phyloP scores from a whole-genome alignment of 2,888 invertebrate species.

The Aspidapion aeneum region DNA sequence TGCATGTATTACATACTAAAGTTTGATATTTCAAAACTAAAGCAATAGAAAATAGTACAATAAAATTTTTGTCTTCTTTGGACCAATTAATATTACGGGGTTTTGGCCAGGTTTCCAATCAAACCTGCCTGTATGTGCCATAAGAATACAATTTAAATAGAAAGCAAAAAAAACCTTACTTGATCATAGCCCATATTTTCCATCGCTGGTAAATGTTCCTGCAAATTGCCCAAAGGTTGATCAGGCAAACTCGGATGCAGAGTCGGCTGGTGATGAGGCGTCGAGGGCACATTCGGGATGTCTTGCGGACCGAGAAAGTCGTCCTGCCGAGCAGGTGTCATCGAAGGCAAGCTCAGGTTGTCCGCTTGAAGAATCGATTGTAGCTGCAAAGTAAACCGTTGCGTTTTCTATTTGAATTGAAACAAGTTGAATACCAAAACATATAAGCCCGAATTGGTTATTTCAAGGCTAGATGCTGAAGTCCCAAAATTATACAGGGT shows the following conservation, averaged over 20 bases:
- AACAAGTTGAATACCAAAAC: too few relatives aligned
- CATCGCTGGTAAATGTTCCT: slow-evolving; percentile 50
- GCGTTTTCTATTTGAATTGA: not conserved
- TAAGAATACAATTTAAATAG: too few relatives aligned
- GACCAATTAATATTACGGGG: too few relatives aligned
- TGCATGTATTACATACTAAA: too few relatives aligned
- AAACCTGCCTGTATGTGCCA: too few relatives aligned
- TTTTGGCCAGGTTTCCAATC: too few relatives aligned
- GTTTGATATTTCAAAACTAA: too few relatives aligned
- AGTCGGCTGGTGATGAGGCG: slow-evolving; percentile 37
- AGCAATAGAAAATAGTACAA: too few relatives aligned
- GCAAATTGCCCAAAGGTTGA: slow-evolving; percentile 36
- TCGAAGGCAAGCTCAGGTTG: slow-evolving; percentile 36
- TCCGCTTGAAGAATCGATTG: slow-evolving; percentile 46
- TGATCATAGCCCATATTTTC: slow-evolving; percentile 62
- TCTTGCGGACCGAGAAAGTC: slow-evolving; percentile 38
- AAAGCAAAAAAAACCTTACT: too few relatives aligned
- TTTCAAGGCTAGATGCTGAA: not conserved
- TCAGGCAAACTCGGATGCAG: slow-evolving; percentile 35
- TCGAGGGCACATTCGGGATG: slow-evolving; percentile 23
- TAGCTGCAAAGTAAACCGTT: slow-evolving; percentile 33
- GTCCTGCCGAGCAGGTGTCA: slow-evolving; percentile 42
- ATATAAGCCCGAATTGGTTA: too few relatives aligned
- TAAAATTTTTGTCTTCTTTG: too few relatives aligned
- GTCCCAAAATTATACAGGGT: not conserved